Conservation (phyloP, 2,888 invertebrate genomes). For the Napeogenes sylphis region DNA sequence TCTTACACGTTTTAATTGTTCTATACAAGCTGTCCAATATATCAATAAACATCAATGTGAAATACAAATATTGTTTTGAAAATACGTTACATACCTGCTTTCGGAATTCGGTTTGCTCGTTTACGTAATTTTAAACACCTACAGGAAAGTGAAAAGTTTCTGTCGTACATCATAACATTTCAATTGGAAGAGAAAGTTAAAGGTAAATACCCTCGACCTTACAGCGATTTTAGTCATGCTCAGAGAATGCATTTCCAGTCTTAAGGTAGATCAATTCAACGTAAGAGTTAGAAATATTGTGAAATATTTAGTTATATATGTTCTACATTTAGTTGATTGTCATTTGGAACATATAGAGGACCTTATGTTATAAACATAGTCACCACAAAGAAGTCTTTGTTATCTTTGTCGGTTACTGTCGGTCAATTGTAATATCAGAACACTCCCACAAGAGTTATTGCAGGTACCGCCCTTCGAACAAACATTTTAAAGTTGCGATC, state of each 20-base stretch:
- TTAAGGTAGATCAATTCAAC: not conserved
- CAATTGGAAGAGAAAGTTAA: slow-evolving; percentile 37
- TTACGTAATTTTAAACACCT: slow-evolving; percentile 21
- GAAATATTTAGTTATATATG: no score
- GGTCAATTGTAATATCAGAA: slow-evolving; percentile 51
- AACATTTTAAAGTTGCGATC: slow-evolving; percentile 47
- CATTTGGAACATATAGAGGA: no score
- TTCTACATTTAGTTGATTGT: no score
- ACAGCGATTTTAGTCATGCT: slow-evolving; percentile 19
- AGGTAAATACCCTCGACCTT: slow-evolving; percentile 28
- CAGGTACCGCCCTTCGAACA: slow-evolving; percentile 53
- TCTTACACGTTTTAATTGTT: no score
- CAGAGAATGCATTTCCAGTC: slow-evolving; percentile 5
- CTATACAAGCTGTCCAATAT: no score
- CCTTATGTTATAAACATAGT: slow-evolving; percentile 13
- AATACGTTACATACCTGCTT: slow-evolving; percentile 4
- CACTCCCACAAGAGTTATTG: slow-evolving; percentile 57
- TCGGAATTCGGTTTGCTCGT: slow-evolving; percentile 19
- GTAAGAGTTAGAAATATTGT: not conserved
- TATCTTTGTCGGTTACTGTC: slow-evolving; percentile 54
- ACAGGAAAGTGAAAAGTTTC: slow-evolving; percentile 26
- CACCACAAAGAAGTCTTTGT: slow-evolving; percentile 58
- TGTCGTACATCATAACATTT: slow-evolving; percentile 31
- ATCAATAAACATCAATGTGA: not conserved
- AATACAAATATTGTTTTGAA: slow-evolving; percentile 6